Evolutionary conservation across 2,113 vertebrate species (phyloP).

Genomic region (Okapia johnstoni): DNA sequence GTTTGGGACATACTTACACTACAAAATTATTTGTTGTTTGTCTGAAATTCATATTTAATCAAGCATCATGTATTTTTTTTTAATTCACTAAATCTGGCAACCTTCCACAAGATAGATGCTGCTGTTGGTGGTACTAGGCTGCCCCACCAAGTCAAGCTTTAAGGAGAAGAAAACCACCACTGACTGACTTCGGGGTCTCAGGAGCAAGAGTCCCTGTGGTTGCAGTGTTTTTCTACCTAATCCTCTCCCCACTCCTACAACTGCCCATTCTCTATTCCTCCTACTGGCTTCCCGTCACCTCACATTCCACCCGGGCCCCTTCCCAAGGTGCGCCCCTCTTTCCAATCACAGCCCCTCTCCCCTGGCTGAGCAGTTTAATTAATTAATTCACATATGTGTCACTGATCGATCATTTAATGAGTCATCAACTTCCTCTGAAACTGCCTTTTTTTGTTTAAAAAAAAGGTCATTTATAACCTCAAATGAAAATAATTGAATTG

Average conservation of each 20-base stretch:
- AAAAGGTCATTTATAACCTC: slow-evolving; percentile 45
- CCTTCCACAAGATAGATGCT: fast-evolving
- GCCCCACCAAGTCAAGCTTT: not conserved
- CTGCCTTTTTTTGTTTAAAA: not conserved
- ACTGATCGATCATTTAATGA: slow-evolving; percentile 21
- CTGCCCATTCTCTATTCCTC: not conserved
- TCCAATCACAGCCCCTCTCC: not conserved
- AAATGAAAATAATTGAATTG: slow-evolving; percentile 38
- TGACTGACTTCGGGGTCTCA: not conserved
- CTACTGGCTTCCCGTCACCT: not conserved
- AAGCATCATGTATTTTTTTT: not conserved
- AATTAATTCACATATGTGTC: not conserved
- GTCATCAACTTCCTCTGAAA: slow-evolving; percentile 9
- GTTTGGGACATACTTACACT: not conserved
- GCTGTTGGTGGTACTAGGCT: not conserved
- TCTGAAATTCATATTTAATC: not conserved
- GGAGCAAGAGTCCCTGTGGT: not conserved
- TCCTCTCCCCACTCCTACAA: not conserved
- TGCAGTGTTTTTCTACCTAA: not conserved
- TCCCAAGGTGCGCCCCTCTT: not conserved
- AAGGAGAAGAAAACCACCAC: not conserved
- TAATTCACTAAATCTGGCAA: not conserved
- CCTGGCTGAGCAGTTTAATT: not conserved
- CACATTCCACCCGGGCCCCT: not conserved
- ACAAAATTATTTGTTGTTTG: not conserved